Evolutionary conservation across 1,140 invertebrate genomes (phyloP), one percentile per base, ranked within the genome.

Genomic region (Temnothorax curvispinosus): DNA sequence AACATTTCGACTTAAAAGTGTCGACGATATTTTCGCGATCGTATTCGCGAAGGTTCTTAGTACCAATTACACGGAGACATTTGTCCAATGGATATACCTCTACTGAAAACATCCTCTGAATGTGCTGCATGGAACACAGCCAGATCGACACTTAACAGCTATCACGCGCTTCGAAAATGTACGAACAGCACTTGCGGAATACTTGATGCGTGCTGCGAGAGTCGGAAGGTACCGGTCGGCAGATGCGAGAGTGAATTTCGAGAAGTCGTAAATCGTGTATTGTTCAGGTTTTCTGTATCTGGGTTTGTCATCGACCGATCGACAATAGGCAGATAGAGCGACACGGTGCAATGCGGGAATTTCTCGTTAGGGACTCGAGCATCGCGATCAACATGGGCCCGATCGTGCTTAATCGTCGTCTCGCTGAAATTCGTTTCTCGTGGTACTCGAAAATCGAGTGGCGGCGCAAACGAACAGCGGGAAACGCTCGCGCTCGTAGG

Each of bases 391-490:
- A 54, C 69, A 27, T 27, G 27, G 27, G 27, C 27, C 27, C 27
- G 52, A 64, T 87, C 85, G 89, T 88, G 86, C 88, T 85, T 82
- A 88, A 90, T 91, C 91, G 82, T n/a, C 75, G 41, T 85, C 80
- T 88, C 80, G 64, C 44, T 87, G 85, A 87, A 74, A 80, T 54
- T 69, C 27, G 38, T 47, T 35, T 85, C 76, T 80, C 62, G 62
- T 35, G 35, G 58, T 47, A 62, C 78, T 87, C 86, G 69, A 81
- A 84, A 77, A 64, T 58, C 81, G 62, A 80, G 58, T 44, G 41
- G 32, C 77, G 65, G 41, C 15, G 50, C 67, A 58, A 65, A 86
- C 77, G 65, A 72, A 82, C 38, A 32, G 50, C 38, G 35, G 60
- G 21, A 80, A 71, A 71, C 44, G 80, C 27, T 27, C 44, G 13